These are phyloP conservation scores for Epinephelus fuscoguttatus DNA, from an alignment of 2,113 vertebrate species.

Conservation along the genomic window DNA sequence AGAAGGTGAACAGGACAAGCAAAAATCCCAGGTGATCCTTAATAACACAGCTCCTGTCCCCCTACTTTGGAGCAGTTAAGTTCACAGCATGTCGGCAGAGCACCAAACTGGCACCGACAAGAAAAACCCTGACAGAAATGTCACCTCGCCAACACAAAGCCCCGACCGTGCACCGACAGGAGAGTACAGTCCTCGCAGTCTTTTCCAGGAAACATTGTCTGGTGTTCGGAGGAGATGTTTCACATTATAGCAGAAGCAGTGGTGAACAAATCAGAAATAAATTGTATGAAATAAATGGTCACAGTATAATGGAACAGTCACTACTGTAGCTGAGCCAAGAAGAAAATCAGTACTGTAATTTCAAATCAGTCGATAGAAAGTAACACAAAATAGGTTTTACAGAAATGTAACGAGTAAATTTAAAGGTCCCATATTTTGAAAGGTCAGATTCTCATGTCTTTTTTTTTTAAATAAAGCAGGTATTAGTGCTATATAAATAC, in stretches of 20 bases:
- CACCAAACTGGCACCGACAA: constrained; percentile 45
- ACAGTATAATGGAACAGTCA: not conserved
- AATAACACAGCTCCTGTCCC: constrained; percentile 22
- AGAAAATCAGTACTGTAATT: not conserved
- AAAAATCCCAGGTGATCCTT: constrained; percentile 14
- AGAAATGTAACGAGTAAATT: not conserved
- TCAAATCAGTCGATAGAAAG: not conserved
- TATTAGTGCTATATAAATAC: too few species aligned
- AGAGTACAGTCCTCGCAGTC: constrained; percentile 23
- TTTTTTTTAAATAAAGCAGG: too few species aligned
- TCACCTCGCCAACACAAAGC: constrained; percentile 60
- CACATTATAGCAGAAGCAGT: constrained; percentile 10
- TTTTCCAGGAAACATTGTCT: constrained; percentile 12
- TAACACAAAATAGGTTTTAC: not conserved
- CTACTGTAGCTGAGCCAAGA: not conserved
- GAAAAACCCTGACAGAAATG: constrained; percentile 50
- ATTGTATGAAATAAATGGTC: not conserved
- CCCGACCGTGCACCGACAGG: constrained; percentile 8
- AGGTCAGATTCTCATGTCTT: too few species aligned
- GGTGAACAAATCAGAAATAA: constrained; percentile 8
- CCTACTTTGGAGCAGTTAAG: constrained; percentile 32
- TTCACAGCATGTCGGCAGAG: constrained; percentile 59
- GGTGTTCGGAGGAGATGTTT: constrained; percentile 11
- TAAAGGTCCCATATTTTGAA: too few species aligned
- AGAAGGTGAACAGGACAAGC: constrained; percentile 36